Base-by-base conservation (phyloP, 2,888 invertebrate genomes). In the Folsomia candida region DNA sequence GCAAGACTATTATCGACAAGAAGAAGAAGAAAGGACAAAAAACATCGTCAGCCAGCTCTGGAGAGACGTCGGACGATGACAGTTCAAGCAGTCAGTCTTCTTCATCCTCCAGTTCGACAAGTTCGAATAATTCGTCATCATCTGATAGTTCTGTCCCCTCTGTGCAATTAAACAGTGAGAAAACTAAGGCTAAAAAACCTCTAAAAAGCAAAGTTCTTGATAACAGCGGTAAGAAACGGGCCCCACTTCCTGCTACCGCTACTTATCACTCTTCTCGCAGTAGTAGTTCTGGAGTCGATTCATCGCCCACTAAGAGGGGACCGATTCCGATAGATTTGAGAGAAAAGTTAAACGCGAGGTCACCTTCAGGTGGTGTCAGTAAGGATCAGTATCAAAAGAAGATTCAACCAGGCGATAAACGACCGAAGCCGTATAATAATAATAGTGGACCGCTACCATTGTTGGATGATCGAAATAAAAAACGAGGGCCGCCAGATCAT, bases 121-220 rank as follows among this genome's bases (percentile, higher is more conserved):
- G 74, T 67, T 69, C 76, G 20, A 63, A 71, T n/a, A 62, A 71
- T 18, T 65, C 73, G 14, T 75, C 78, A 28, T 71, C 69, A 14
- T 72, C 75, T 9, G 80, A 79, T 22, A 80, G 80, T 65, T 79
- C 78, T 18, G 78, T 75, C 51, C 80, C 80, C 0, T 79, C 78
- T 69, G 74, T 80, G 9, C 79, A 80, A 27, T 61, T 80, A 1
- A 77, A 60, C 3, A 75, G 68, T 22, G 76, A 70, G 27, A 76
- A 75, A 26, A 60, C 63, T 3, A 76, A 73, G 64, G 51, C 62
- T 22, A 71, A 70, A 72, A 73, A 72, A 67, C 51, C 57, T 54
- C 24, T 20, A 65, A 72, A 70, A 73, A 70, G 24, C 76, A 64
- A 57, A 47, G 22, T 2, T 57, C 63, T 9, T 71, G 72, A 25